Conservation (phyloP, 2,113 vertebrate genomes). For the Strigops habroptila region DNA sequence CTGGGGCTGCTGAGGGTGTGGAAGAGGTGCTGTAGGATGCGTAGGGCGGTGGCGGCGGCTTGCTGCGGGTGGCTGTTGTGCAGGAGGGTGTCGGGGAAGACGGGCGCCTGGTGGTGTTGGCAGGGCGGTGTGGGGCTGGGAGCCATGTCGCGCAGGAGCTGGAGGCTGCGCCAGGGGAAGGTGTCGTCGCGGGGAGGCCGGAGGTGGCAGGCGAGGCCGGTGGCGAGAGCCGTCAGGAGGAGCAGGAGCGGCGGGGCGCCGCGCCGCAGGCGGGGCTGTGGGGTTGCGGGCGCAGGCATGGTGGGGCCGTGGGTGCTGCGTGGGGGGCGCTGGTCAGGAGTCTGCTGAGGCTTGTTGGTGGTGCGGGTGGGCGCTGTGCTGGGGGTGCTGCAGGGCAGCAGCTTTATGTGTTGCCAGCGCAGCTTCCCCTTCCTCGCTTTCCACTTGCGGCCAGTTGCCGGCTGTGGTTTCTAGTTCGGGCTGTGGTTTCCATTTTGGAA, state of each 20-base stretch:
- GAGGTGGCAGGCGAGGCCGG: not conserved
- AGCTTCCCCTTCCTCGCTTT: not conserved
- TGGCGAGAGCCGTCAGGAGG: not conserved
- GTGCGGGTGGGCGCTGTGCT: too few relatives aligned
- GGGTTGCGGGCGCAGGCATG: too few relatives aligned
- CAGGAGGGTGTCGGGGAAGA: not conserved
- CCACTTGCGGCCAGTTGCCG: too few relatives aligned
- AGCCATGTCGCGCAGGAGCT: not conserved
- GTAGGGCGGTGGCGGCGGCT: not conserved
- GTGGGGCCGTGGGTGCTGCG: too few relatives aligned
- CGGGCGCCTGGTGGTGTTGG: not conserved
- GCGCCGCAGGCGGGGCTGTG: rapidly evolving
- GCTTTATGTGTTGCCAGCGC: too few relatives aligned
- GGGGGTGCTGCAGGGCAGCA: rapidly evolving
- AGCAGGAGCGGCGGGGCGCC: not conserved
- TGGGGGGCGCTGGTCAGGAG: too few relatives aligned
- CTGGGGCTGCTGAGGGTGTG: not conserved
- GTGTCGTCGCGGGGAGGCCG: rapidly evolving
- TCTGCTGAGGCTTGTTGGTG: too few relatives aligned
- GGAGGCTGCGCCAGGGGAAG: not conserved
- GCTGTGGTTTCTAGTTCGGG: not conserved
- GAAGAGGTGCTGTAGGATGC: not conserved
- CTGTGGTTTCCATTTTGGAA: too few relatives aligned
- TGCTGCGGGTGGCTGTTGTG: not conserved
- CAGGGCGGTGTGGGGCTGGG: not conserved